Evolutionary conservation across 2,888 invertebrate species (phyloP).

Genomic region (Chromoteleia sp.): DNA sequence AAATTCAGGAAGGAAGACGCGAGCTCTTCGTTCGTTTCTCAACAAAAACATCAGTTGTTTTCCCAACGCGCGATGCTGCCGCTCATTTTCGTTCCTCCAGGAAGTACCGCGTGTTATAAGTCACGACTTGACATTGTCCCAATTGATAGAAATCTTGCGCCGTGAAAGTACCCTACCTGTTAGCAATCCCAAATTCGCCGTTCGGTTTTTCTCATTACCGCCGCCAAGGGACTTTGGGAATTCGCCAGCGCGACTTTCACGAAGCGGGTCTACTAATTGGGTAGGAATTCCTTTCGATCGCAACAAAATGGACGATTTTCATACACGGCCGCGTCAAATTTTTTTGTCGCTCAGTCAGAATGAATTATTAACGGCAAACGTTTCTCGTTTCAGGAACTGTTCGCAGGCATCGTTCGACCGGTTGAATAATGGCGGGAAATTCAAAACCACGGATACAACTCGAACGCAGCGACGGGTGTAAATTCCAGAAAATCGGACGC

Average conservation of each 20-base stretch:
- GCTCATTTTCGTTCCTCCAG: conserved; percentile 28
- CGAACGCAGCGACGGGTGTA: conserved; percentile 14
- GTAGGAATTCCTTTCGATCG: conserved; percentile 22
- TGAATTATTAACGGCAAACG: conserved; percentile 9
- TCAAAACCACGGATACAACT: conserved; percentile 6
- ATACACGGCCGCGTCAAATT: too few relatives aligned
- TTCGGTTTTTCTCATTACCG: conserved; percentile 43
- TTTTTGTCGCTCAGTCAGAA: not conserved
- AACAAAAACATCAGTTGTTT: conserved; percentile 11
- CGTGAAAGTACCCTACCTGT: conserved; percentile 52
- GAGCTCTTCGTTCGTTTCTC: not conserved
- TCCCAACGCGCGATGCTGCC: conserved; percentile 8
- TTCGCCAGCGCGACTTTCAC: conserved; percentile 47
- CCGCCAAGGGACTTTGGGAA: conserved; percentile 54
- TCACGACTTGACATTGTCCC: conserved; percentile 61
- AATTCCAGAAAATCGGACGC: too few relatives aligned
- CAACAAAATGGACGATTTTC: conserved; percentile 8
- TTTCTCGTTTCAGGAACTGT: conserved; percentile 14
- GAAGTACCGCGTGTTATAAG: conserved; percentile 30
- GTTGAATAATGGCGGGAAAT: conserved; percentile 38
- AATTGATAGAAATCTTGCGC: conserved; percentile 52
- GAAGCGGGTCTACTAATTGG: conserved; percentile 21
- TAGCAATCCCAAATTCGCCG: conserved; percentile 56
- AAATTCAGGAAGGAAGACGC: conserved; percentile 4
- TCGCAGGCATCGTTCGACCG: too few relatives aligned